These are phyloP conservation scores for Apeira syringaria DNA, from an alignment of 2,888 invertebrate genomes.

Conservation along the genomic window DNA sequence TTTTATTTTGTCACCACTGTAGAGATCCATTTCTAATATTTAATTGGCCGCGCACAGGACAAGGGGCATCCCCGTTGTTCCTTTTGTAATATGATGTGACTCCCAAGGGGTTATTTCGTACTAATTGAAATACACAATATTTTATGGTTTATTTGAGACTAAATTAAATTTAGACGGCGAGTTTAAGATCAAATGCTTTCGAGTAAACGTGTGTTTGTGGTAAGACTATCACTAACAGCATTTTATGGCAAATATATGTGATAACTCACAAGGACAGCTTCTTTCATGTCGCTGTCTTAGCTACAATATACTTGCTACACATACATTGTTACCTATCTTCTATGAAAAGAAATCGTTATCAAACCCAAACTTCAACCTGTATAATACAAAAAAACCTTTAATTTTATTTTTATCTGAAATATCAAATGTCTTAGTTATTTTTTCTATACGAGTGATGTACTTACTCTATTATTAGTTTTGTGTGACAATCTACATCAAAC, in stretches of 20 bases:
- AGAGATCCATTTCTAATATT: conserved; percentile 43
- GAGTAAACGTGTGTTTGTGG: conserved; percentile 23
- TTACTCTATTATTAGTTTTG: no score
- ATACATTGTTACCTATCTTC: no score
- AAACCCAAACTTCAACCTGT: no score
- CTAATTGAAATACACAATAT: conserved; percentile 75
- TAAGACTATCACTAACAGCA: no score
- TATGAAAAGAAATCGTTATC: no score
- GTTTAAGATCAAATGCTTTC: conserved; percentile 25
- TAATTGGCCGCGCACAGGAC: conserved; percentile 60
- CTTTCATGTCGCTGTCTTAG: conserved; percentile 3
- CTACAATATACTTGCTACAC: no score
- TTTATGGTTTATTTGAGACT: conserved; percentile 55
- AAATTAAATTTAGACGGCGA: conserved; percentile 27
- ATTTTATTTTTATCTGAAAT: no score
- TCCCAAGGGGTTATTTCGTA: conserved; percentile 55
- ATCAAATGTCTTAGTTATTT: no score
- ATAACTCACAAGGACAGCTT: conserved; percentile 4
- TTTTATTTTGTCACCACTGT: conserved; percentile 39
- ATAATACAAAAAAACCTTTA: no score
- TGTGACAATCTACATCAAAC: no score
- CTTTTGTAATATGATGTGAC: conserved; percentile 68
- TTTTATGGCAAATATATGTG: no score
- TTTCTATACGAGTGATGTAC: no score
- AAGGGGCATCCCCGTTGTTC: conserved; percentile 52